phyloP scores from a whole-genome alignment of 2,888 invertebrate species.

The Geophilus truncorum region DNA sequence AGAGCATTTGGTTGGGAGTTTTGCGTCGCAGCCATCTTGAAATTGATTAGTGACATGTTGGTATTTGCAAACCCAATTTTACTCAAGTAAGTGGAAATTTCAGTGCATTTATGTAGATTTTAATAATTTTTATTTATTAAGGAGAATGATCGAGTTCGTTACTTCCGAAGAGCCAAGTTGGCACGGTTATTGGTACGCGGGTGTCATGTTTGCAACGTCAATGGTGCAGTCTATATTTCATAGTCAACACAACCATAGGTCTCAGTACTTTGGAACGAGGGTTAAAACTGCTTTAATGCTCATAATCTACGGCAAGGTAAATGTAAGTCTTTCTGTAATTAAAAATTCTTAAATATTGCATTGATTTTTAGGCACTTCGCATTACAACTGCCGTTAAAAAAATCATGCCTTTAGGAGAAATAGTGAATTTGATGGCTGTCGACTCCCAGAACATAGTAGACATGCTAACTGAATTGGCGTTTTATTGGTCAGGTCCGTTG shows the following conservation, averaged over 20 bases:
- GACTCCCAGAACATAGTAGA: constrained; percentile 29
- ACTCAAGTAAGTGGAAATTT: not conserved
- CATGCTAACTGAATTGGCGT: constrained; percentile 27
- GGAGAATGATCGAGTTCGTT: constrained; percentile 28
- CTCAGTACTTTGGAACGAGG: constrained; percentile 30
- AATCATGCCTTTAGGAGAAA: constrained; percentile 14
- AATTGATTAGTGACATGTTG: constrained; percentile 27
- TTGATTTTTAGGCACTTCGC: constrained; percentile 11
- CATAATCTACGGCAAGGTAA: constrained; percentile 29
- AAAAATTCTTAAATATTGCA: not conserved
- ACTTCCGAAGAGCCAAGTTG: constrained; percentile 27
- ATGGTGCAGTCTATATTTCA: not conserved
- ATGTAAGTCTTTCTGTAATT: no score
- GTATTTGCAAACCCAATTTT: constrained; percentile 25
- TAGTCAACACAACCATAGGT: constrained; percentile 28
- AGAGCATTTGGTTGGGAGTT: constrained; percentile 23
- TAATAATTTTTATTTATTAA: not conserved
- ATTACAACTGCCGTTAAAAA: constrained; percentile 28
- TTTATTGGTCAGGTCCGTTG: constrained; percentile 28
- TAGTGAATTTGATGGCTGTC: constrained; percentile 31
- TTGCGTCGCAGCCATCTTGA: not conserved
- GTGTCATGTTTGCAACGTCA: constrained; percentile 1
- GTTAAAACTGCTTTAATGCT: constrained; percentile 29
- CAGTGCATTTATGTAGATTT: not conserved
- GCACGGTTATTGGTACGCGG: constrained; percentile 29